A percentile compares a stretch with the other conserved stretches of the same genome.
These are phyloP conservation scores for Malurus cyaneus DNA, from an alignment of 2,113 vertebrate genomes.

Conservation along the genomic window DNA sequence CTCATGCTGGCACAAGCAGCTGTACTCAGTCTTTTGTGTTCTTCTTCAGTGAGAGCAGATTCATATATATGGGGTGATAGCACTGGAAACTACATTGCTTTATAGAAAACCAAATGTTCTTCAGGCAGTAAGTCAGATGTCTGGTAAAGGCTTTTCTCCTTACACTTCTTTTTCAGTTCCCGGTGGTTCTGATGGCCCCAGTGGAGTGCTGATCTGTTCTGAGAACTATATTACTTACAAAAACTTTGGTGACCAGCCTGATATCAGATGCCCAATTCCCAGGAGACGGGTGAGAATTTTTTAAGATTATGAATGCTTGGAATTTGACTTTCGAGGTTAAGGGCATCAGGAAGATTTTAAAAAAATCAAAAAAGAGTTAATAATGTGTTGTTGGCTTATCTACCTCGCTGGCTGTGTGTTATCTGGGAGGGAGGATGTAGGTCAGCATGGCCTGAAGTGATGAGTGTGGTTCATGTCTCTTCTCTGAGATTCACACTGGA, in stretches of 20 bases:
- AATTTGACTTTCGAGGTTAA: background rate
- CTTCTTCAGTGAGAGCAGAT: rapidly evolving
- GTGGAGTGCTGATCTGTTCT: constrained; percentile 96
- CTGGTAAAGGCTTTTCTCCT: background rate
- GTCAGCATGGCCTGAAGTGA: constrained; percentile 53
- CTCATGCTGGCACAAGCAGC: background rate
- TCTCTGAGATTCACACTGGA: constrained; percentile 74
- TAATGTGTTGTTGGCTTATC: background rate
- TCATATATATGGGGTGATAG: background rate
- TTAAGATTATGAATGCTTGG: background rate
- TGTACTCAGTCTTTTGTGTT: background rate
- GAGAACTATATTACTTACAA: constrained; percentile 99
- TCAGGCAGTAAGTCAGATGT: background rate
- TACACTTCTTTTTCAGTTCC: constrained; percentile 78
- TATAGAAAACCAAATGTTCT: background rate
- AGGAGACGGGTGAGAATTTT: constrained; percentile 87
- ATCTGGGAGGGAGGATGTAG: background rate
- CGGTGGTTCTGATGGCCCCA: constrained; percentile 96
- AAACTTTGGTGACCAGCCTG: constrained; percentile 97
- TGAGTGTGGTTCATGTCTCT: constrained; percentile 78
- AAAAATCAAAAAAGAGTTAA: background rate
- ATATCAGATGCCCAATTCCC: constrained; percentile 97
- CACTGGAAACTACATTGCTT: background rate
- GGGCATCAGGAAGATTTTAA: background rate
- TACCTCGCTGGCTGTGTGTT: rapidly evolving